These are phyloP conservation scores for Myotis daubentonii DNA, from an alignment of 2,797 vertebrate species.

Conservation along the genomic window DNA sequence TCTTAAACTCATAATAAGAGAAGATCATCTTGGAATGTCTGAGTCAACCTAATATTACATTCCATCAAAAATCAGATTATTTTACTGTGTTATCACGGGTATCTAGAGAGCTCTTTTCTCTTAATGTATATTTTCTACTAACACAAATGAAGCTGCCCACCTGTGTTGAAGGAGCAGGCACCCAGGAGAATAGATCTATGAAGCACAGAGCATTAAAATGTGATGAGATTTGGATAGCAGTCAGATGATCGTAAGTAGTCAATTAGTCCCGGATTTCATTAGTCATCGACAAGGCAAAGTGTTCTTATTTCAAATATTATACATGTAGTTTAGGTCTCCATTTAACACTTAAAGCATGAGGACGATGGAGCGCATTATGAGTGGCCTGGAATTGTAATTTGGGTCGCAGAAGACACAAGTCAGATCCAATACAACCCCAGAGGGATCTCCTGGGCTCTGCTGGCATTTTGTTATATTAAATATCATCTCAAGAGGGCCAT, in stretches of 20 bases:
- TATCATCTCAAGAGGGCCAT: not conserved
- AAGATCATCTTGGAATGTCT: slow-evolving; percentile 35
- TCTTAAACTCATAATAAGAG: not conserved
- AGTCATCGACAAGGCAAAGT: not conserved
- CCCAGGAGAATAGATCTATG: not conserved
- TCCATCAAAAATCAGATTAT: slow-evolving; percentile 41
- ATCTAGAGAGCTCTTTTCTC: not conserved
- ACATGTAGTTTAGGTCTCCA: not conserved
- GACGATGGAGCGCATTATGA: not conserved
- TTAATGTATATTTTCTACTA: slow-evolving; percentile 42
- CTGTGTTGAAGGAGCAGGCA: not conserved
- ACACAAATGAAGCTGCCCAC: not conserved
- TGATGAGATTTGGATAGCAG: not conserved
- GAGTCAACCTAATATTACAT: slow-evolving; percentile 30
- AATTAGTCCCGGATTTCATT: not conserved
- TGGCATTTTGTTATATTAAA: not conserved
- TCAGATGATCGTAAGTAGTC: not conserved
- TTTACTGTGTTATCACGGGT: not conserved
- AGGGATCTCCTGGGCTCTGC: not conserved
- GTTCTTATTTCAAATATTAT: not conserved
- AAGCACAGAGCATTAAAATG: not conserved
- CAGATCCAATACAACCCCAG: not conserved
- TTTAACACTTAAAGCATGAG: not conserved
- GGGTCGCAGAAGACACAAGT: not conserved
- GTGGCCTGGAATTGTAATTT: not conserved